phyloP scores from a whole-genome alignment of 2,113 vertebrate genomes.

The Penelope pileata region DNA sequence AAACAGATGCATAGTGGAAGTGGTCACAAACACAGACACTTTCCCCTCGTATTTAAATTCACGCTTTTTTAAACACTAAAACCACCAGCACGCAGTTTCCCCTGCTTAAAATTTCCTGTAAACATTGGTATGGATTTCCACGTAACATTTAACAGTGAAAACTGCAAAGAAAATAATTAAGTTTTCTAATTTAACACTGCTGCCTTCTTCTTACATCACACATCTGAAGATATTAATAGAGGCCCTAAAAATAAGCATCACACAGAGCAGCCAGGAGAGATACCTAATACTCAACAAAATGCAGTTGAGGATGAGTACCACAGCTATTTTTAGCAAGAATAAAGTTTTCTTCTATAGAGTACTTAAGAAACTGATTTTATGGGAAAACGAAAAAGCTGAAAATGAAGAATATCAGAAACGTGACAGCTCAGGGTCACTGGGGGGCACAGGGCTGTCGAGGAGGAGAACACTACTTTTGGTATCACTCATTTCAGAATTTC shows the following conservation, averaged over 20 bases:
- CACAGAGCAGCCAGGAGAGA: slow-evolving; percentile 50
- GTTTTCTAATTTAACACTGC: slow-evolving; percentile 24
- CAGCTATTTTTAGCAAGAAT: slow-evolving; percentile 1
- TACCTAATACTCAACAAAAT: slow-evolving; percentile 73
- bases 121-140: not conserved
- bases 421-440: not conserved
- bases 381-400: not conserved
- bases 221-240: slow-evolving; percentile 64
- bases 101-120: not conserved
- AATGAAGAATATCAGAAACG: not conserved
- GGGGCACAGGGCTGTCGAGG: rapidly evolving
- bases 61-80: not conserved
- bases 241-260: slow-evolving; percentile 74
- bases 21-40: not conserved
- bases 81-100: not conserved
- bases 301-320: not conserved
- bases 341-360: not conserved
- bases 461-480: not conserved
- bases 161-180: not conserved
- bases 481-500: not conserved
- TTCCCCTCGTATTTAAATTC: not conserved
- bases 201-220: slow-evolving; percentile 69
- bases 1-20: not conserved
- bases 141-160: not conserved
- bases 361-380: not conserved